Evolutionary conservation across 2,888 invertebrate species (phyloP).

Genomic region (Troides aeacus): DNA sequence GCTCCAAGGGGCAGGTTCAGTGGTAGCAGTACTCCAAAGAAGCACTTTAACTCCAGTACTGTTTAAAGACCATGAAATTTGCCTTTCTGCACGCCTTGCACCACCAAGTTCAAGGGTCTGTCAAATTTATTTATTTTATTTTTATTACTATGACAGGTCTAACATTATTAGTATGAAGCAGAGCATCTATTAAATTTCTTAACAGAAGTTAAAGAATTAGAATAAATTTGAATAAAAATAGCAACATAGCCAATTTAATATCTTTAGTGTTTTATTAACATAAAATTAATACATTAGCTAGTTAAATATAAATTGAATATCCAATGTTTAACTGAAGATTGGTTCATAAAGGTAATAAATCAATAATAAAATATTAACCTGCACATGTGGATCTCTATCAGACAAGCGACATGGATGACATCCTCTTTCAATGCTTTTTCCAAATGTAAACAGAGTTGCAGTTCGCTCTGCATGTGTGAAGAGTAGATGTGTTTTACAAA

Average conservation of each 20-base stretch:
- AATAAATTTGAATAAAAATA: no score
- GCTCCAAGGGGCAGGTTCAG: conserved; percentile 96
- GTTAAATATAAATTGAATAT: no score
- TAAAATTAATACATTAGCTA: no score
- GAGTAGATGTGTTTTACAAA: conserved; percentile 84
- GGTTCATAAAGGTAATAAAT: no score
- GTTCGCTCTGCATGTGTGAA: conserved; percentile 85
- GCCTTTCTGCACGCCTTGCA: conserved; percentile 65
- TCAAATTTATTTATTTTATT: background rate
- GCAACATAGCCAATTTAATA: no score
- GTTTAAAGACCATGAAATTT: conserved; percentile 65
- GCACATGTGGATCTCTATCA: conserved; percentile 84
- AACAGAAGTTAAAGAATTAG: no score
- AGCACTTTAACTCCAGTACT: conserved; percentile 72
- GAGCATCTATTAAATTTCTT: no score
- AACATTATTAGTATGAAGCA: no score
- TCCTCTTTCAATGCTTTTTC: conserved; percentile 63
- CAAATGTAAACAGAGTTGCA: conserved; percentile 84
- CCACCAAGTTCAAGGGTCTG: conserved; percentile 74
- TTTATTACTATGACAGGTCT: no score
- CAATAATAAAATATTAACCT: conserved; percentile 46
- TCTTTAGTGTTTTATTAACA: no score
- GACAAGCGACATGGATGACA: conserved; percentile 80
- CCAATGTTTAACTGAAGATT: no score
- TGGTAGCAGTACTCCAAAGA: conserved; percentile 92